Base-by-base conservation (phyloP, 2,113 vertebrate species). In the Dipodomys spectabilis region DNA sequence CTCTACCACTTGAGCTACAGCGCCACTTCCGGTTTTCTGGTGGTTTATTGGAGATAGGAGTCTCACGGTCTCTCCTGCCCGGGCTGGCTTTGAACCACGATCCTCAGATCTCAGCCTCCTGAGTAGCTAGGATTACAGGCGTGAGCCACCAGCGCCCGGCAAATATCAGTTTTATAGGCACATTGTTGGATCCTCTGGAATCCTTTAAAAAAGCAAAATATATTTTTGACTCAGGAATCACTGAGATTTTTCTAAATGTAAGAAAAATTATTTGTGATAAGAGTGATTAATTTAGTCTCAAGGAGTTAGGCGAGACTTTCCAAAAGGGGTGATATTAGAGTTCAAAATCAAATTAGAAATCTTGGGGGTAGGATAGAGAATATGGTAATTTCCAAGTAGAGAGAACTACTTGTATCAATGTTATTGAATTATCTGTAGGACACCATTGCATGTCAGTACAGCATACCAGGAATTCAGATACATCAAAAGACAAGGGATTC, bases 301-400 rank as follows among this genome's bases (percentile, higher is more conserved):
- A 64, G 13, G 27, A 89, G 62, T 65, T 94, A 88, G 65, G 64
- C 85, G 94, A 96, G 28, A 19, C 25, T 93, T 95, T 91, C n/a
- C 22, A 95, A 62, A 93, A 12, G 67, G 44, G 64, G n/a, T 91
- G 62, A 65, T 11, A 5, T 79, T 86, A 86, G 60, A 94, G 23
- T 53, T 71, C 44, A 94, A 49, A 67, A 23, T 73, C 68, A 72
- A 62, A 73, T 89, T 82, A 88, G 68, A 87, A 83, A 7, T 8
- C 81, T 88, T 81, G 57, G 44, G 44, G 12, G 15, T 72, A 28
- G 30, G 16, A 16, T 89, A 6, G 91, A 77, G 35, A 72, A 32
- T 83, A 62, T 81, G 73, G 8, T 77, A 71, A 84, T 86, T 91
- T 80, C n/a, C 19, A 94, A 67, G 16, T 73, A 72, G 30, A 78